Evolutionary conservation across 2,113 vertebrate genomes (phyloP).

Genomic region (Ailurus styani): DNA sequence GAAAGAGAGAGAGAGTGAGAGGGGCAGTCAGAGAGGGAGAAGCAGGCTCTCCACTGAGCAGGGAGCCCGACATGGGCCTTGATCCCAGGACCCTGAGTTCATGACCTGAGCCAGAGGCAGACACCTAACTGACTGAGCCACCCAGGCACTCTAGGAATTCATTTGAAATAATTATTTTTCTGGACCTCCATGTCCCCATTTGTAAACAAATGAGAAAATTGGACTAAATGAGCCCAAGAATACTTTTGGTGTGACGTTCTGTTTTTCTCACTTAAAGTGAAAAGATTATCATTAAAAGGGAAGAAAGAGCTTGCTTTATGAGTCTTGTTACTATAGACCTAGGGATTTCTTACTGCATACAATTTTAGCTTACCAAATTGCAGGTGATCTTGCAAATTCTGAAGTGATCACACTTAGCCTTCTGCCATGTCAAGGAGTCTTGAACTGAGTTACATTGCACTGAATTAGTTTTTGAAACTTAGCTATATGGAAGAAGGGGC

Average conservation of each 20-base stretch:
- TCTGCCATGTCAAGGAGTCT: background rate
- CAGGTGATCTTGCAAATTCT: too few relatives aligned
- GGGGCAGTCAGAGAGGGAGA: background rate
- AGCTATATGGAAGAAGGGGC: background rate
- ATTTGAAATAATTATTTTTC: slow-evolving; percentile 1
- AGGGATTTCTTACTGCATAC: background rate
- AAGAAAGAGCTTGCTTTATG: background rate
- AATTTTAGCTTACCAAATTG: background rate
- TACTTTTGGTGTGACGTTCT: background rate
- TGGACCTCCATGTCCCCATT: background rate
- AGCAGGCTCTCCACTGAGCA: background rate
- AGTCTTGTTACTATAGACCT: background rate
- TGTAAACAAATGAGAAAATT: background rate
- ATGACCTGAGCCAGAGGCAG: background rate
- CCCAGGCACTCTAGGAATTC: background rate
- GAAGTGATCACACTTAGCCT: background rate
- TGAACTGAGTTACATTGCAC: background rate
- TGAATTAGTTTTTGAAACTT: background rate
- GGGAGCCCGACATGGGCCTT: background rate
- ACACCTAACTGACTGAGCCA: background rate
- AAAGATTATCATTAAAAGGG: background rate
- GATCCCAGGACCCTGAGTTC: background rate
- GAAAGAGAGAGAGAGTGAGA: background rate
- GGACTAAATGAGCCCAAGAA: background rate
- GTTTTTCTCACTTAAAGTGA: background rate